Conservation (phyloP, 2,797 vertebrate genomes). For the Catostomus latipinnis region DNA sequence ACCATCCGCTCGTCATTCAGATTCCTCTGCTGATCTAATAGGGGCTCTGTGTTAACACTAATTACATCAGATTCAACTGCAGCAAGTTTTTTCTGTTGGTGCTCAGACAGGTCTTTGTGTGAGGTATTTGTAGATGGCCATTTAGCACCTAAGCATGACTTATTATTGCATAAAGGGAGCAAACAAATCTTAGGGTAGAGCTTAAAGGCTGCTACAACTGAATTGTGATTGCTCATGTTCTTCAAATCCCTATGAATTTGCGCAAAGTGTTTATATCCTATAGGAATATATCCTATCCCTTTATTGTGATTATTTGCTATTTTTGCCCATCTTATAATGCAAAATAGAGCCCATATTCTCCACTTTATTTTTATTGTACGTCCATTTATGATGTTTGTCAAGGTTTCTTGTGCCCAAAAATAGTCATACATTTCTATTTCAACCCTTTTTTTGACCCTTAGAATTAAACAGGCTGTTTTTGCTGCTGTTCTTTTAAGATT, state of each 20-base stretch:
- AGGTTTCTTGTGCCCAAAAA: not conserved
- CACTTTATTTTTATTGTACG: not conserved
- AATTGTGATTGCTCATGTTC: not conserved
- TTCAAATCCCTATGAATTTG: not conserved
- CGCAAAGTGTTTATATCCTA: not conserved
- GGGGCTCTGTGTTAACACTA: constrained; percentile 8
- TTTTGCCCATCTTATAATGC: no score
- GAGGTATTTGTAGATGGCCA: not conserved
- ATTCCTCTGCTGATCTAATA: constrained; percentile 20
- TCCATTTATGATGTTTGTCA: not conserved
- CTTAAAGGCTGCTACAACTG: not conserved
- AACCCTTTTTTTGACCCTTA: no score
- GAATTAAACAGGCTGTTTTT: no score
- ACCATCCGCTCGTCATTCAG: not conserved
- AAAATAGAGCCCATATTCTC: no score
- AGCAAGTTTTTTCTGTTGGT: constrained; percentile 4
- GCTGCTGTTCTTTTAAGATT: not conserved
- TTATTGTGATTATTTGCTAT: no score
- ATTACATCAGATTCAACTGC: constrained; percentile 22
- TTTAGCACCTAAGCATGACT: constrained; percentile 7
- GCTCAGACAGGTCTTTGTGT: constrained; percentile 13
- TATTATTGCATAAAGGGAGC: not conserved
- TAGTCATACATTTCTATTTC: no score
- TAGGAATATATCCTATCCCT: no score
- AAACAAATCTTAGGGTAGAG: not conserved